Base-by-base conservation (phyloP, 35 echinoderm and acorn worm species). In the Heliocidaris erythrogramma region DNA sequence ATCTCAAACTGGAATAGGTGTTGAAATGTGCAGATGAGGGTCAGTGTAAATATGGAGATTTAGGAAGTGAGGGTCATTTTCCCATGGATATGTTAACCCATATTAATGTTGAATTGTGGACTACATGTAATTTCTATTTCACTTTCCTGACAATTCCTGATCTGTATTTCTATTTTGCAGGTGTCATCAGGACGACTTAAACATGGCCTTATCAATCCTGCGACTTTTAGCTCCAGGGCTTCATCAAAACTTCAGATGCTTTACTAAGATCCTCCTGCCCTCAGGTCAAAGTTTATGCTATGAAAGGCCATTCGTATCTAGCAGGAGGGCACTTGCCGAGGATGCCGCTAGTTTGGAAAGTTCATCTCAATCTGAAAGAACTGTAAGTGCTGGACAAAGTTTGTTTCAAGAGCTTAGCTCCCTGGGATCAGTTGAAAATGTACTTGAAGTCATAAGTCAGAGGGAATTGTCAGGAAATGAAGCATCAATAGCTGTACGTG, bases 391-490 rank as follows among this genome's bases (percentile, higher is more conserved):
- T 4, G 65, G 65, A 27, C 65, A 78, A 4, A 78, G 65, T 49
- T 92, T 92, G 48, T 92, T 92, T 59, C 11, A 56, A 12, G 48
- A 92, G 50, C 91, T 92, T 49, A 49, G 50, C 29, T 50, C 91
- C 7, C n/a, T 92, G 17, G 91, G 50, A 92, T 50, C 91, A 59
- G 29, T 59, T 30, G 91, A 92, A n/a, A 48, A 52, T 30, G 91
- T 24, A 12, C 49, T 92, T 49, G 49, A 49, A 59, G 48, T 16
- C 13, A 48, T 48, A 52, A 92, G 49, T 29, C 48, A 92, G 91
- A 30, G 50, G 13, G 91, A 92, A 59, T 30, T 92, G 16, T 52
- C 91, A 11, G 91, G 91, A 92, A 92, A 92, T 59, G 91, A 92
- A 92, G 91, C 91, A 50, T 92, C 91, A 59, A 48, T 92, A 30